Percentiles rank a stretch among this genome's conserved stretches.
Evolutionary conservation across 1,140 invertebrate species (phyloP).

Genomic region (Micrasema longulum): DNA sequence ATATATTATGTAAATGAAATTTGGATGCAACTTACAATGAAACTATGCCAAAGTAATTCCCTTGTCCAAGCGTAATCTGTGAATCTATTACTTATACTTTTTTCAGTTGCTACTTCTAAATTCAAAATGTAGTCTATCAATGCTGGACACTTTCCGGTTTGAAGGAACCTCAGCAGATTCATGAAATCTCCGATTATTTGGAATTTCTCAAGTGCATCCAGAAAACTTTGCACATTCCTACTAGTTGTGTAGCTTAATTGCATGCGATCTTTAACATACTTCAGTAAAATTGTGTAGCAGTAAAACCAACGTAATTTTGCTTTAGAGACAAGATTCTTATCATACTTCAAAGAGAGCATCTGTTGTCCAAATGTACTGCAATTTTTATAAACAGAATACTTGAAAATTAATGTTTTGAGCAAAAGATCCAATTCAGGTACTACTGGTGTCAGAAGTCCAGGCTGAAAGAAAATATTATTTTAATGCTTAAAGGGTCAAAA

Average conservation of each 20-base stretch:
- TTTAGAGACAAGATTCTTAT: slow-evolving; percentile 64
- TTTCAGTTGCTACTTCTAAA: slow-evolving; percentile 66
- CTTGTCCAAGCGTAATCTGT: slow-evolving; percentile 74
- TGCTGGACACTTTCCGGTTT: slow-evolving; percentile 72
- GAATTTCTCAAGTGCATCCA: slow-evolving; percentile 67
- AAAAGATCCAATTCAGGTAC: slow-evolving; percentile 71
- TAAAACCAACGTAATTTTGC: slow-evolving; percentile 69
- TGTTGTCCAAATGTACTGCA: slow-evolving; percentile 73
- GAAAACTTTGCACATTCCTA: slow-evolving; percentile 64
- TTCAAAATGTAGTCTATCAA: slow-evolving; percentile 70
- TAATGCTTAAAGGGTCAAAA: no score
- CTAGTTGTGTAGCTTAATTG: slow-evolving; percentile 66
- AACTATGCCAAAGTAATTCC: slow-evolving; percentile 76
- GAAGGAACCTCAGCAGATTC: slow-evolving; percentile 73
- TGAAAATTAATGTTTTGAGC: slow-evolving; percentile 70
- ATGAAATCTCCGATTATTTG: slow-evolving; percentile 69
- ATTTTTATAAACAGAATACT: slow-evolving; percentile 68
- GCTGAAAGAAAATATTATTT: slow-evolving; percentile 60
- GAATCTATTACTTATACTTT: slow-evolving; percentile 64
- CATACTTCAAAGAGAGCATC: slow-evolving; percentile 71
- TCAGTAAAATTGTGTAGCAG: slow-evolving; percentile 66
- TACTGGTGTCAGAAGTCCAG: slow-evolving; percentile 66
- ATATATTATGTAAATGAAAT: no score
- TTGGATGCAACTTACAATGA: slow-evolving; percentile 70
- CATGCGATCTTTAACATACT: slow-evolving; percentile 68